Evolutionary conservation across 2,113 vertebrate species (phyloP), one percentile per base, ranked within the genome.

Genomic region (Hippocampus guttulatus): DNA sequence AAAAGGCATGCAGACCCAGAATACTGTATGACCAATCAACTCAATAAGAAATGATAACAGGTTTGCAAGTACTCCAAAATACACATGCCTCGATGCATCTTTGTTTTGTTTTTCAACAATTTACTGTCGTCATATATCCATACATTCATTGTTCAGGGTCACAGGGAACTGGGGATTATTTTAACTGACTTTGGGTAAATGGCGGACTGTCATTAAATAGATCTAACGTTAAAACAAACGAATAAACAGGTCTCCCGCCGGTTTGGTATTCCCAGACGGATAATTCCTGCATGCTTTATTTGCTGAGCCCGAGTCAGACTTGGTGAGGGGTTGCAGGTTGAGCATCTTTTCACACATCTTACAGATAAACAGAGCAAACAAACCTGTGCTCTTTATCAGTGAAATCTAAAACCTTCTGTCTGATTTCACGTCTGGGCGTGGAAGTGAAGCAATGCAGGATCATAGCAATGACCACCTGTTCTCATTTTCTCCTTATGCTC

Each of bases 401-500:
- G 90, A 91, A 93, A 92, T 92, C 90, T 84, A 89, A 86, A 87
- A 85, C 90, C n/a, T 72, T 69, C 73, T 16, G 72, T 66, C 71
- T 84, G 87, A 92, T 87, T 91, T 89, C 81, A 85, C 81, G 82
- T 89, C 84, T 77, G 65, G 73, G 71, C 54, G 75, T 67, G 38
- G 67, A 75, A 30, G 27, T 61, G 58, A 61, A 70, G 74, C 75
- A 43, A 61, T 61, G 70, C 80, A 2, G 71, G 80, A 77, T 72
- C 27, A 67, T 75, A 69, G 73, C 86, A 79, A 87, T 89, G 90
- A 85, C 90, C 91, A 93, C 92, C 90, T 92, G 91, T 91, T 91
- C 84, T 65, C 79, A 0, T 75, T 82, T 80, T 84, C 76, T 77
- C 78, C 70, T 76, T 47, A 40, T 75, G 58, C 77, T 62, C 9